Evolutionary conservation across 2,888 invertebrate genomes (phyloP).

Genomic region (Pseudococcus longispinus): DNA sequence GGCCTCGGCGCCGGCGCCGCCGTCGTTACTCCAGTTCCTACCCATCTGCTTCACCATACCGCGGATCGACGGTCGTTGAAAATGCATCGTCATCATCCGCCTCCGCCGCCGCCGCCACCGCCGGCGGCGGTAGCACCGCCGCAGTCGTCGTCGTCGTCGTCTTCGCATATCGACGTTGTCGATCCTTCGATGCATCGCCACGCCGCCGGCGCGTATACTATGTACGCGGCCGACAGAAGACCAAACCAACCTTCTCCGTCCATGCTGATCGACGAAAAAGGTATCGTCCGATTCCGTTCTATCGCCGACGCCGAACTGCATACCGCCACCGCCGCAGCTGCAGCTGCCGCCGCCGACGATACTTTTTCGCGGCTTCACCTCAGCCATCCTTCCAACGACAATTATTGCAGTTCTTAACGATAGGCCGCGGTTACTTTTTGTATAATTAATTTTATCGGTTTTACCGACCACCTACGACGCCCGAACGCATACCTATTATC

Average conservation of each 20-base stretch:
- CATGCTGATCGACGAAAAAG: slow-evolving; percentile 90
- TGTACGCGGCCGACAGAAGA: slow-evolving; percentile 58
- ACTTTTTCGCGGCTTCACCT: slow-evolving; percentile 30
- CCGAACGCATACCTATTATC: background rate
- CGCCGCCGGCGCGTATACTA: slow-evolving; percentile 54
- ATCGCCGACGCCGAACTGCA: slow-evolving; percentile 65
- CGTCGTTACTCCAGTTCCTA: slow-evolving; percentile 51
- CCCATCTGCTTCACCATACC: slow-evolving; percentile 59
- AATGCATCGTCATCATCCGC: slow-evolving; percentile 62
- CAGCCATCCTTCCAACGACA: slow-evolving; percentile 28
- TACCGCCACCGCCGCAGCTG: background rate
- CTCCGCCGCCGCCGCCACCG: slow-evolving; percentile 49
- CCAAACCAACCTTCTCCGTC: slow-evolving; percentile 63
- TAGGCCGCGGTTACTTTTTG: background rate
- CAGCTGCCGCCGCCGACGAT: slow-evolving; percentile 9
- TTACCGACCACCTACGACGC: too few relatives aligned
- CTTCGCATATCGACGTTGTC: slow-evolving; percentile 61
- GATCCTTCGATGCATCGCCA: background rate
- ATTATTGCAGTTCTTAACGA: slow-evolving; percentile 38
- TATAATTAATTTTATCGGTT: background rate
- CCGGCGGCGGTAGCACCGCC: background rate
- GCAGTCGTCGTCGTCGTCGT: slow-evolving; percentile 51
- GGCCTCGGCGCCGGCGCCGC: slow-evolving; percentile 1
- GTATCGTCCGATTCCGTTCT: slow-evolving; percentile 84
- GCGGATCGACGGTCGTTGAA: slow-evolving; percentile 62